Conservation (phyloP, 2,797 vertebrate species). For the Sphenopsis melanotis region DNA sequence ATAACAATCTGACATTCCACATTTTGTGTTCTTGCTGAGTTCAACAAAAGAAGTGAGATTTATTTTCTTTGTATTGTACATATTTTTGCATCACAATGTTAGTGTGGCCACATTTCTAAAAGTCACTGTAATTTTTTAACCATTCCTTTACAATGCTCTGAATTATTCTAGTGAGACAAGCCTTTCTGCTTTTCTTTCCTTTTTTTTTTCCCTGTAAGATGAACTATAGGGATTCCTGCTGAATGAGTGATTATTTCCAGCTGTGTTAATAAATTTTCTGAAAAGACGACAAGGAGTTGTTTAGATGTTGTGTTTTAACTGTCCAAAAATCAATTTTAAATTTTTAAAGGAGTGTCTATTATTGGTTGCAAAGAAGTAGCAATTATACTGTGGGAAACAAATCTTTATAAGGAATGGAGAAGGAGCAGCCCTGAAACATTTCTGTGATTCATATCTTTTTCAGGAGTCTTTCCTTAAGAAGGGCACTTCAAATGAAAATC, state of each 20-base stretch:
- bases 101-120: neutral
- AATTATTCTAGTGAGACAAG: neutral
- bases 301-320: slow-evolving; percentile 1
- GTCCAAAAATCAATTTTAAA: slow-evolving; percentile 5
- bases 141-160: neutral
- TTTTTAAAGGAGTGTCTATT: neutral
- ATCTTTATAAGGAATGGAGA: neutral
- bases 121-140: neutral
- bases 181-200: neutral
- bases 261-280: slow-evolving; percentile 3
- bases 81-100: neutral
- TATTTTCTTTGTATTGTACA: neutral
- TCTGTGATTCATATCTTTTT: neutral
- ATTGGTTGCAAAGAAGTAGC: neutral
- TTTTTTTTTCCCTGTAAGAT: neutral
- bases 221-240: neutral
- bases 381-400: neutral
- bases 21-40: neutral
- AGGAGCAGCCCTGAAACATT: neutral
- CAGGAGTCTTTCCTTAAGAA: neutral
- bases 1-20: neutral
- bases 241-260: slow-evolving; percentile 11
- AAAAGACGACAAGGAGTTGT: neutral
- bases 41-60: neutral
- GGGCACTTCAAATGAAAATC: neutral